Base-by-base conservation (phyloP, 2,888 invertebrate species). In the Lapara coniferarum region DNA sequence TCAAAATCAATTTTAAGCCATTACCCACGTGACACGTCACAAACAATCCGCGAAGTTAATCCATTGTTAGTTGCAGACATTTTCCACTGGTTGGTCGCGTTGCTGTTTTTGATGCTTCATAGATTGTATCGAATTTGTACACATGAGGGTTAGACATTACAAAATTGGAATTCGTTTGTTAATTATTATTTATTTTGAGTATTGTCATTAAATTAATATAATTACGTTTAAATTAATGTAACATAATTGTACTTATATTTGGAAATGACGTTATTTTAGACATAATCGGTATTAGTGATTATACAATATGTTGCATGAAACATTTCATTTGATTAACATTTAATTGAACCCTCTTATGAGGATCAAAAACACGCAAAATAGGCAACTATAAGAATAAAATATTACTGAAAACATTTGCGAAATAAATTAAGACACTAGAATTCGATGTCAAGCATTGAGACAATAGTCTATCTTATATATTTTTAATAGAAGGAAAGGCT, bases 401-500 rank as follows among this genome's bases (percentile, higher is more conserved):
- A 46, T 46, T 44, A 7, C n/a, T 46, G 44, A 51, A 59, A 58
- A 67, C 37, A 25, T 68, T 52, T 49, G 30, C 12, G 75, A 76
- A 76, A 77, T 72, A 72, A 75, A 74, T 75, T 63, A 49, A 25
- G 63, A 63, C 63, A 63, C 19, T 77, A 77, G 73, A 77, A 78
- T 82, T 78, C 78, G 73, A 75, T 79, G 79, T 80, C 78, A 81
- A 84, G 79, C 81, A 74, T 80, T 75, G 57, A 66, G 30, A 77
- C 76, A 75, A 77, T 71, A 71, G 72, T 71, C 72, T 77, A 76
- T 77, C 80, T 81, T 84, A 82, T 81, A 81, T 84, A 83, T 87
- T 85, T 85, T 84, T 82, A 84, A 85, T 84, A 78, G 81, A 76
- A 83, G 78, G 78, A 79, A 80, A 78, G 81, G 80, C 84, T 88